These are phyloP conservation scores for Botrylloides violaceus DNA, from an alignment of 23 tunicate species.

Conservation along the genomic window DNA sequence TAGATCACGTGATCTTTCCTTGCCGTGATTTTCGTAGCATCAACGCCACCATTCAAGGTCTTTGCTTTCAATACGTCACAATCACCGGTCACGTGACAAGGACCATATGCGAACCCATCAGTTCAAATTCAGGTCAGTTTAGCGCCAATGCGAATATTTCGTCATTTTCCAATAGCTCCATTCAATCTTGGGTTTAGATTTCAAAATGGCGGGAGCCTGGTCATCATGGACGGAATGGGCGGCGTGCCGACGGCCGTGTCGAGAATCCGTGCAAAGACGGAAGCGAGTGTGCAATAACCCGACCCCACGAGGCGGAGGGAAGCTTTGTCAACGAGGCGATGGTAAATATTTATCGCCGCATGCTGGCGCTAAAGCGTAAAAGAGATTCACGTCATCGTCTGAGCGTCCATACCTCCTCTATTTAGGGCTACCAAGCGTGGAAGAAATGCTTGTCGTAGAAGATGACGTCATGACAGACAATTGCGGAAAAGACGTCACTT, in stretches of 20 bases:
- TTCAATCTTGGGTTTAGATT: neutral
- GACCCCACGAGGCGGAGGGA: constrained; percentile 25
- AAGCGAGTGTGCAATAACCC: constrained; percentile 41
- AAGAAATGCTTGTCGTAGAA: neutral
- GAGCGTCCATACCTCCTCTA: too few species aligned
- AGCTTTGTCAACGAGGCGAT: neutral
- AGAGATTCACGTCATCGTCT: neutral
- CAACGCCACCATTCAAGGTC: constrained; percentile 1
- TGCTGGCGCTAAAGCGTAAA: neutral
- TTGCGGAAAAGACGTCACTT: neutral
- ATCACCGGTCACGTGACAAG: constrained; percentile 17
- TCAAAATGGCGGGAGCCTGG: constrained; percentile 12
- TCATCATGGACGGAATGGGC: constrained; percentile 20
- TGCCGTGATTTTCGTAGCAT: constrained; percentile 1
- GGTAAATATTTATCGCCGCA: neutral
- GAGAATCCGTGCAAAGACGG: constrained; percentile 3
- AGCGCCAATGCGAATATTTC: neutral
- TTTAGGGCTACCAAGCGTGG: neutral
- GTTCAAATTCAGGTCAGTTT: constrained; percentile 7
- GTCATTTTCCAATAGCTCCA: neutral
- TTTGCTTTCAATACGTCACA: constrained; percentile 20
- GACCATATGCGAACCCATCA: constrained; percentile 15
- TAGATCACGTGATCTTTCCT: constrained; percentile 24
- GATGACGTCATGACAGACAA: neutral
- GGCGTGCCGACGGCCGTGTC: constrained; percentile 40